These are phyloP conservation scores for Uloborus diversus DNA, from an alignment of 1,140 invertebrate species.

Conservation along the genomic window DNA sequence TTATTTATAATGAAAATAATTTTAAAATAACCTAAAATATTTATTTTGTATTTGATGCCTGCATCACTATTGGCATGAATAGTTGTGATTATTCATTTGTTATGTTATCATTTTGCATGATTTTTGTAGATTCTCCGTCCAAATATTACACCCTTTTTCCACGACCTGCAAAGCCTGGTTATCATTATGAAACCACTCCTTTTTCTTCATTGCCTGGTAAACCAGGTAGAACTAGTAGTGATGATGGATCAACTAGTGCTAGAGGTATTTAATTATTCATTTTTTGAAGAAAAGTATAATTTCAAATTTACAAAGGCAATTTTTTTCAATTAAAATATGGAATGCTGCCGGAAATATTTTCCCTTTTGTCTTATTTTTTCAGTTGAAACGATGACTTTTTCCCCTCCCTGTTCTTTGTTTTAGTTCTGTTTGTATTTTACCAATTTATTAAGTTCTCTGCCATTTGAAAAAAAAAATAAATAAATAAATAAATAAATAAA, in stretches of 20 bases:
- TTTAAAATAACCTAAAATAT: background rate
- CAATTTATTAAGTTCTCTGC: no score
- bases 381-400: no score
- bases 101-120: constrained; percentile 34
- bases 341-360: no score
- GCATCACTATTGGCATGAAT: no score
- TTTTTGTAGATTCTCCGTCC: constrained; percentile 45
- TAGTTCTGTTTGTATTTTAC: no score
- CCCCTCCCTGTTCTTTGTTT: no score
- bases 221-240: background rate
- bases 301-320: no score
- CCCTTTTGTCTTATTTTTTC: no score
- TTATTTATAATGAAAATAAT: background rate
- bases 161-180: constrained; percentile 7
- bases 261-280: constrained; percentile 33
- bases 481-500: no score
- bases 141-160: constrained; percentile 24
- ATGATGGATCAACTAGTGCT: constrained; percentile 38
- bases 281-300: no score
- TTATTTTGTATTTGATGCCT: background rate
- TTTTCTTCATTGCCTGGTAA: background rate
- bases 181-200: constrained; percentile 15
- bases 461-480: no score
- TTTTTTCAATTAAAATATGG: no score
- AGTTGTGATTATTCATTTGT: background rate